Base-by-base conservation (phyloP, 2,888 invertebrate species). In the Lymantria monacha region DNA sequence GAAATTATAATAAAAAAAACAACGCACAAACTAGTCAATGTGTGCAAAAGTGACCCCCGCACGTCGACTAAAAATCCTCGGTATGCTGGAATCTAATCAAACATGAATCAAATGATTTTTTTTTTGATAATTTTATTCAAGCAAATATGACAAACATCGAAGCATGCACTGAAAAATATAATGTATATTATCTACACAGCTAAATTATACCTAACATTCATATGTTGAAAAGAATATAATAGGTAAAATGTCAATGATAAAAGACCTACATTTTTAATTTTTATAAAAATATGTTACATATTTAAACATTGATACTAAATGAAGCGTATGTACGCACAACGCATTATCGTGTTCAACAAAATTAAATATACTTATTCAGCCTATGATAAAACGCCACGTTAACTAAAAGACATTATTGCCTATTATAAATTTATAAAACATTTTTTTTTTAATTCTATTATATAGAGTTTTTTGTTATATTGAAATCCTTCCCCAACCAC, bases 121-220 rank as follows among this genome's bases (percentile, higher is more conserved):
- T 86, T 83, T 66, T 63, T 74, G 14, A 7, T 65, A 69, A 63
- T 76, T 88, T 88, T 88, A 87, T 88, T 89, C 61, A 89, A 89
- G 88, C 87, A 87, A 83, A 76, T 79, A 82, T 84, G 87, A 87
- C 87, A 89, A 83, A 85, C 78, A 83, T 81, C 68, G 66, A 82
- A 79, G 81, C 85, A 88, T 83, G 83, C 80, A 84, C 71, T 79
- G 74, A 76, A 75, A n/a, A 75, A 74, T 66, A 74, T 72, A 74
- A 73, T 74, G 72, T 79, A 22, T 22, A 22, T 81, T 79, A 82
- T 78, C 79, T 85, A 83, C 78, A 79, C 65, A 73, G 66, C 71
- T 71, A 71, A 69, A 63, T 50, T 59, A 64, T 64, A 60, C 61
- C 67, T 67, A 68, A 62, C 56, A 68, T 53, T 68, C 47, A 68